Base-by-base conservation (phyloP, 2,797 vertebrate genomes). In the Uromys caudimaculatus region DNA sequence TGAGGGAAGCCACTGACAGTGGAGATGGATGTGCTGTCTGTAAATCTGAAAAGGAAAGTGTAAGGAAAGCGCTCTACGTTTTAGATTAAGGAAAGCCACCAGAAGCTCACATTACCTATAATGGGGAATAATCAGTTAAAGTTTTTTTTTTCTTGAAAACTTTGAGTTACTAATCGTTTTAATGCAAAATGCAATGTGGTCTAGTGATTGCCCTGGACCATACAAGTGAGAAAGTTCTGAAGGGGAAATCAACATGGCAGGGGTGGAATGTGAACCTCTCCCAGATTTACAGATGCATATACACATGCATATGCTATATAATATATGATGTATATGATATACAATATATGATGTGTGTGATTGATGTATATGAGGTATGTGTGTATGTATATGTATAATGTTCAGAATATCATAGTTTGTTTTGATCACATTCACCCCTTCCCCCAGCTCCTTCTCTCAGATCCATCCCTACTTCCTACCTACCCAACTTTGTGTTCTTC, bases 41-140 rank as follows among this genome's bases (percentile, higher is more conserved):
- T 90, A 95, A 93, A 82, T 29, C 50, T 82, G 87, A 92, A 97
- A 95, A 94, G 90, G 94, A 89, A 89, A 96, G 87, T 69, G 58
- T 85, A 76, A 94, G 50, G 91, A 85, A 52, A 44, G 96, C 77
- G 29, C 90, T 38, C 62, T 71, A 14, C 93, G 23, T 93, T 89
- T 52, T 85, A 56, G 93, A 24, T 17, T 67, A 83, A 86, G 92
- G 17, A 88, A 93, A 94, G 47, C 21, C 38, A 71, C 90, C 90
- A 35, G 82, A 87, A 77, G 27, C 87, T 95, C 87, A 89, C 75
- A 89, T 6, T 88, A 56, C 47, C 29, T 71, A 44, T 86, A 89
- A 69, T 47, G 64, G 6, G 58, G 58, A 82, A 69, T 62, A 79
- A 81, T 64, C 77, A 93, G 71, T 56, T 56, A 23, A 82, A 97